phyloP scores from a whole-genome alignment of 2,113 vertebrate genomes.

The Cephalopterus ornatus region DNA sequence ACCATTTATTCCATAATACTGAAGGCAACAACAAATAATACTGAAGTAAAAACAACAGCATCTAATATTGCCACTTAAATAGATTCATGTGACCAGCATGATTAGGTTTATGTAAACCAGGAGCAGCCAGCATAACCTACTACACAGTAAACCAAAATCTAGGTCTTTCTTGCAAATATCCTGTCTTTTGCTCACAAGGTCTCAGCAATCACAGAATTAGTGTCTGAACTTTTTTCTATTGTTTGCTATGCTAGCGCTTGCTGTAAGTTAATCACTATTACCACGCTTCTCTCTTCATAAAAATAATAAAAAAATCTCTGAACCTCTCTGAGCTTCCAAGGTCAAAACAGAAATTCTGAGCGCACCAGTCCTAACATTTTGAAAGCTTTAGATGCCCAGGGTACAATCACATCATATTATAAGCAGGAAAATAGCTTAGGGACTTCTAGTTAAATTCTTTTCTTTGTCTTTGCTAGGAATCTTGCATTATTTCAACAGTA shows the following conservation, averaged over 20 bases:
- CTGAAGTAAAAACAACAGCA: neutral
- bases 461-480: neutral
- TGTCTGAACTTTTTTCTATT: neutral
- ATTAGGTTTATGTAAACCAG: neutral
- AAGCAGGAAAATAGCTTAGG: neutral
- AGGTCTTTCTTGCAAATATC: neutral
- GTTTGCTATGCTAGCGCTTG: neutral
- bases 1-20: neutral
- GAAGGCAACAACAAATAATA: neutral
- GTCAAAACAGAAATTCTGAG: neutral
- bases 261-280: neutral
- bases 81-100: neutral
- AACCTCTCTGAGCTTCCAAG: neutral
- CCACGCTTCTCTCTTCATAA: neutral
- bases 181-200: neutral
- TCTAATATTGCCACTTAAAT: neutral
- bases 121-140: neutral
- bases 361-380: neutral
- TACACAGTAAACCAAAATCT: neutral
- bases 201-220: neutral
- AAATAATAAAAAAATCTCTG: neutral
- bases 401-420: neutral
- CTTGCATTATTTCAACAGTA: neutral
- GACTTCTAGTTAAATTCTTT: neutral
- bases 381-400: neutral